Conservation (phyloP, 2,888 invertebrate species). For the Dryobota labecula region DNA sequence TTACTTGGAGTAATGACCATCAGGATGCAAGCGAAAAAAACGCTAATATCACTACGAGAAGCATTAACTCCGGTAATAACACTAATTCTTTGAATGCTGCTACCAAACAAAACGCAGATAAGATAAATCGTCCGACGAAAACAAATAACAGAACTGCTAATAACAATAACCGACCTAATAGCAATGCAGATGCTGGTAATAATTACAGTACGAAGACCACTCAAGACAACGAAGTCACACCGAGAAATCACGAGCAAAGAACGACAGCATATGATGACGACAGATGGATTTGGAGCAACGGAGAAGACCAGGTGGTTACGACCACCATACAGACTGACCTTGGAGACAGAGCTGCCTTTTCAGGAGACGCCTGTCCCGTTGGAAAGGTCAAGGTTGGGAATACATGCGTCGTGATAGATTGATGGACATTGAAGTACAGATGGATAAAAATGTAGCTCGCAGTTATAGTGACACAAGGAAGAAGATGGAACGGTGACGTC, state of each 20-base stretch:
- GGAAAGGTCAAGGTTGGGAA: conserved; percentile 44
- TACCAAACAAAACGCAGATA: conserved; percentile 15
- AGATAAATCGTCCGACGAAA: conserved; percentile 19
- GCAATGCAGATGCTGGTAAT: neutral
- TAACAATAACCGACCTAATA: conserved; percentile 1
- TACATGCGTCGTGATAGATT: conserved; percentile 33
- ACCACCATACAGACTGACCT: conserved; percentile 25
- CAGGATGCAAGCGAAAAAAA: neutral
- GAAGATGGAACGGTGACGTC: neutral
- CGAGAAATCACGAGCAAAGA: neutral
- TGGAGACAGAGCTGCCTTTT: conserved; percentile 58
- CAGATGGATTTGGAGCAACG: conserved; percentile 60
- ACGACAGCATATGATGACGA: conserved; percentile 31
- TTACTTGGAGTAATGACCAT: conserved; percentile 28
- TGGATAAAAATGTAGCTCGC: conserved; percentile 5
- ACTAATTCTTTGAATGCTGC: conserved; percentile 17
- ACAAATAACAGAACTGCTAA: conserved; percentile 11
- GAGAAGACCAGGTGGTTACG: conserved; percentile 6
- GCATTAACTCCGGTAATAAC: conserved; percentile 17
- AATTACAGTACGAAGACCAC: conserved; percentile 26
- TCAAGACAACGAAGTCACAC: conserved; percentile 49
- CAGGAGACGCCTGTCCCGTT: conserved; percentile 41
- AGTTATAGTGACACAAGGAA: neutral
- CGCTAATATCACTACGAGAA: conserved; percentile 28
- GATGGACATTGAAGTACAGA: conserved; percentile 5